A percentile compares a stretch with the other conserved stretches of the same genome.
Evolutionary conservation across 2,888 invertebrate genomes (phyloP).

Genomic region (Zygothrica quintamaculata): DNA sequence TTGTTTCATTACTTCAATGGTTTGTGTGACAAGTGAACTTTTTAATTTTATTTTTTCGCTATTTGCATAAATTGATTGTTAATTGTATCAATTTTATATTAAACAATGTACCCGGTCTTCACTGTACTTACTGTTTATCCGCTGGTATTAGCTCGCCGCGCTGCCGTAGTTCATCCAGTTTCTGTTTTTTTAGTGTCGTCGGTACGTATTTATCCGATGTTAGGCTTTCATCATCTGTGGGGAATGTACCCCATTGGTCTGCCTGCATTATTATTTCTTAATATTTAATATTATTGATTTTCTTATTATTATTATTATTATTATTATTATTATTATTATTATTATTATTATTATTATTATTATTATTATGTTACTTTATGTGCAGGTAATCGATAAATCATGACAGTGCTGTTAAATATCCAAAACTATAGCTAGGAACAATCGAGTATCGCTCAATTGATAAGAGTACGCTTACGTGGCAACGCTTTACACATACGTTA

Average conservation of each 20-base stretch:
- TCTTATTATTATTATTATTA: neutral
- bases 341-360: neutral
- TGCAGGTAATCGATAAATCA: conserved; percentile 11
- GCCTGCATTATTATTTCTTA: conserved; percentile 36
- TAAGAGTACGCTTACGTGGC: conserved; percentile 35
- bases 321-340: neutral
- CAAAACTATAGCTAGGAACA: neutral
- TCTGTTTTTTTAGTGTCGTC: conserved; percentile 63
- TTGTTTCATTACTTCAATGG: conserved; percentile 84
- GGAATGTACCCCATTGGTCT: conserved; percentile 57
- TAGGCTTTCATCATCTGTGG: conserved; percentile 48
- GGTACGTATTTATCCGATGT: conserved; percentile 56
- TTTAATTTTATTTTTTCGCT: conserved; percentile 78
- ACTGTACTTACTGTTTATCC: conserved; percentile 58
- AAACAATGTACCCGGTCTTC: neutral
- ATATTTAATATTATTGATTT: too few relatives aligned
- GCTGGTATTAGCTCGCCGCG: conserved; percentile 41
- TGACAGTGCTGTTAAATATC: conserved; percentile 11
- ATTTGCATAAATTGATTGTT: neutral
- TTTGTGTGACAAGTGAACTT: conserved; percentile 83
- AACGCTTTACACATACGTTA: conserved; percentile 41
- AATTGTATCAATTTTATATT: neutral
- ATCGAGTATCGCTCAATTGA: conserved; percentile 19
- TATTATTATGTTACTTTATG: neutral
- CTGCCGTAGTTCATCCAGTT: conserved; percentile 71